Percentiles rank a stretch among this genome's conserved stretches.
Evolutionary conservation across 1,140 invertebrate genomes (phyloP).

Genomic region (Drosophila pandora): DNA sequence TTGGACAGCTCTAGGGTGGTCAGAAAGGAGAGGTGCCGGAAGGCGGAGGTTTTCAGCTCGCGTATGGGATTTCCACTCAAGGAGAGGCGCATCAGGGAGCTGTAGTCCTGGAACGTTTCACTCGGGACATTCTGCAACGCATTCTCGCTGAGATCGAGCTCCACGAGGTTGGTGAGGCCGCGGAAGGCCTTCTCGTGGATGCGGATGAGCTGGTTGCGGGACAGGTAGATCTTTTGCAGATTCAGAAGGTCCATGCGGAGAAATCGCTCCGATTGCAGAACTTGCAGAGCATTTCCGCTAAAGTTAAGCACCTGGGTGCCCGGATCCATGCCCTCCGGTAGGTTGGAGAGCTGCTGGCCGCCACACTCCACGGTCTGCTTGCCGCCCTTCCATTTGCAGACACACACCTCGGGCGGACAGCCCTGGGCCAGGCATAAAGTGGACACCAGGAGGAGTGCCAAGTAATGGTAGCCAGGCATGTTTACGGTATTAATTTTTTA

Average conservation of each 20-base stretch:
- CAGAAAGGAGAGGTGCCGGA: conserved; percentile 89
- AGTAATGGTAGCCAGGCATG: conserved; percentile 35
- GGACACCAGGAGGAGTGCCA: conserved; percentile 12
- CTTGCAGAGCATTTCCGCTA: conserved; percentile 91
- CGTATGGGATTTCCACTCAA: conserved; percentile 92
- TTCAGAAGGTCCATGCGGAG: conserved; percentile 91
- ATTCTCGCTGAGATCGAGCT: conserved; percentile 94
- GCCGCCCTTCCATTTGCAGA: conserved; percentile 96
- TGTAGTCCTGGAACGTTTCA: conserved; percentile 90
- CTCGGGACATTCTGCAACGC: conserved; percentile 90
- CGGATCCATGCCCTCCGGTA: conserved; percentile 93
- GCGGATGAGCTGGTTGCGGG: conserved; percentile 89
- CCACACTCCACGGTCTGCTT: conserved; percentile 95
- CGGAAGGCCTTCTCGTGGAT: conserved; percentile 92
- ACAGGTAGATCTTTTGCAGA: conserved; percentile 93
- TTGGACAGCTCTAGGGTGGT: conserved; percentile 92
- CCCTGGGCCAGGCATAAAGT: conserved; percentile 74
- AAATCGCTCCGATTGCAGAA: conserved; percentile 90
- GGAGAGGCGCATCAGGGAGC: conserved; percentile 91
- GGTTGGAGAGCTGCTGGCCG: conserved; percentile 88
- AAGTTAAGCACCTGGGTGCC: conserved; percentile 95
- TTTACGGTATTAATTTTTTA: conserved; percentile 11
- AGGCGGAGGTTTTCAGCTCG: conserved; percentile 89
- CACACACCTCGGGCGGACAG: conserved; percentile 90
- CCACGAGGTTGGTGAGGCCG: conserved; percentile 93